Conservation (phyloP, 2,113 vertebrate genomes). For the Pseudois nayaur region DNA sequence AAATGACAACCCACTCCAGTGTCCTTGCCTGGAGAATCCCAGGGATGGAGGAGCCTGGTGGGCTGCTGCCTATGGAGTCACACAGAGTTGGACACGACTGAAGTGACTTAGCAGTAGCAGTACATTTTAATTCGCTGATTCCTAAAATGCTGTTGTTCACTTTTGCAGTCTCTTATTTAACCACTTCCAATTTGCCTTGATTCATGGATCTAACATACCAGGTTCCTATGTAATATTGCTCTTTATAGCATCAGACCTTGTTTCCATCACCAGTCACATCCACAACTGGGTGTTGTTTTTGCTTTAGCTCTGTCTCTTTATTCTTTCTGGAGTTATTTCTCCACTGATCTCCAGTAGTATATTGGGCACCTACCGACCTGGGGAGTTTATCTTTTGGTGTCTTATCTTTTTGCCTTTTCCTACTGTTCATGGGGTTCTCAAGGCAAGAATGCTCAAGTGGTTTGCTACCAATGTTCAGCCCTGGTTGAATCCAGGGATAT, state of each 20-base stretch:
- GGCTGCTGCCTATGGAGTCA: no score
- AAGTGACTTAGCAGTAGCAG: background rate
- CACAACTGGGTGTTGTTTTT: background rate
- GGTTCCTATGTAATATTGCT: background rate
- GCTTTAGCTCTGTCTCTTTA: background rate
- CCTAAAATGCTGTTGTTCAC: background rate
- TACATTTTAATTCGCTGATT: background rate
- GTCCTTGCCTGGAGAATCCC: no score
- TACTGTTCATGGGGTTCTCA: background rate
- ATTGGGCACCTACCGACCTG: background rate
- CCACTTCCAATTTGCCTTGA: background rate
- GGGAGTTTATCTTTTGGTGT: background rate
- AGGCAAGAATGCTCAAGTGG: background rate
- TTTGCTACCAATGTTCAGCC: background rate
- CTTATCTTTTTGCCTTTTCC: background rate
- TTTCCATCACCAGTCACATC: background rate
- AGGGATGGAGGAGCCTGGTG: no score
- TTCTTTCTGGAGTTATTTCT: background rate
- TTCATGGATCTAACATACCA: background rate
- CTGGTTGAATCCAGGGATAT: no score
- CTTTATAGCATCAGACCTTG: background rate
- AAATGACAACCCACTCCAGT: no score
- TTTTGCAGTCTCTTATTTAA: background rate
- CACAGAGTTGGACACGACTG: no score
- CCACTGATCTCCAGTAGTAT: background rate